Conservation (phyloP, 1,140 invertebrate species). For the Bradysia coprophila region DNA sequence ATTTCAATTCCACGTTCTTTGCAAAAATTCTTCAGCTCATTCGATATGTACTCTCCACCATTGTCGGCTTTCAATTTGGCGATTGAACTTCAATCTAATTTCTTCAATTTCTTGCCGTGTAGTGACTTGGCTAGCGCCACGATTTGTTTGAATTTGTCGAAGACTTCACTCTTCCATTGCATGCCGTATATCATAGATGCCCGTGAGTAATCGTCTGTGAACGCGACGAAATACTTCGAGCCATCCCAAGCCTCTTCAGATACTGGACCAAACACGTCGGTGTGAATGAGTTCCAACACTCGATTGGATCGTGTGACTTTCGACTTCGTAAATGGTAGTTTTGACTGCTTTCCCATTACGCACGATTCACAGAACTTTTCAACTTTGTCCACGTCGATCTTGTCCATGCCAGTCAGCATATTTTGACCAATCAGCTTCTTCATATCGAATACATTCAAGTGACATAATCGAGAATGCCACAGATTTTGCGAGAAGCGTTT, state of each 20-base stretch:
- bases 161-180: neutral
- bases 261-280: conserved; percentile 8
- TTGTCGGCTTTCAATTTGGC: too few species aligned
- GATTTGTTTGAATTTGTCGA: neutral
- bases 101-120: conserved; percentile 1
- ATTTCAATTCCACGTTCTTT: conserved; percentile 24
- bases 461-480: too few species aligned
- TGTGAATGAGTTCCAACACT: conserved; percentile 11
- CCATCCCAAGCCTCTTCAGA: conserved; percentile 5
- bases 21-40: conserved; percentile 20
- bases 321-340: conserved; percentile 6
- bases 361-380: conserved; percentile 9
- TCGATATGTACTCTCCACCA: conserved; percentile 5
- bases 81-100: too few species aligned
- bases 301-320: conserved; percentile 4
- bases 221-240: conserved; percentile 11
- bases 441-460: too few species aligned
- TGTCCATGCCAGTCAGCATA: conserved; percentile 1
- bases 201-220: conserved; percentile 15
- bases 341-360: conserved; percentile 6
- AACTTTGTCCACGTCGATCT: conserved; percentile 1
- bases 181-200: conserved; percentile 5
- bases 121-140: conserved; percentile 1
- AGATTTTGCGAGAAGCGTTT: too few species aligned
- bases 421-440: conserved; percentile 6